These are phyloP conservation scores for Phalacrocorax brasilianus DNA, from an alignment of 2,113 vertebrate genomes.

Conservation along the genomic window DNA sequence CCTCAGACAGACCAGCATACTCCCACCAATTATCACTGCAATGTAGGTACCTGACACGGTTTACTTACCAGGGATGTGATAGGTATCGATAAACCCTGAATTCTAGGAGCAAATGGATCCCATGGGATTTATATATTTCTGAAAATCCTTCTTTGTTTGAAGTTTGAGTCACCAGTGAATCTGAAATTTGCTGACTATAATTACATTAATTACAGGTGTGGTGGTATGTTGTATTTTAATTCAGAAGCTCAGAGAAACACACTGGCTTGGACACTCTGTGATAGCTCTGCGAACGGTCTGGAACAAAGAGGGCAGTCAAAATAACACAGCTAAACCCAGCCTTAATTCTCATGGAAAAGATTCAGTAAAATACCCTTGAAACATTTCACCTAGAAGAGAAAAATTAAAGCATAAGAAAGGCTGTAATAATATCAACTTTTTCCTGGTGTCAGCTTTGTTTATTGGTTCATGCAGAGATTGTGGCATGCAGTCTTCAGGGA, in stretches of 20 bases:
- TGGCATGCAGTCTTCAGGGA: not conserved
- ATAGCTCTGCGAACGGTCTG: not conserved
- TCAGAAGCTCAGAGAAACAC: not conserved
- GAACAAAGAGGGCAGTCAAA: not conserved
- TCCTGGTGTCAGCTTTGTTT: not conserved
- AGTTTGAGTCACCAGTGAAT: not conserved
- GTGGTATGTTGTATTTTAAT: not conserved
- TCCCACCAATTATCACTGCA: slow-evolving; percentile 3
- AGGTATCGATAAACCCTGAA: not conserved
- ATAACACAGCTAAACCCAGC: not conserved
- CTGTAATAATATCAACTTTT: not conserved
- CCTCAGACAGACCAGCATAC: not conserved
- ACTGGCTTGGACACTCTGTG: not conserved
- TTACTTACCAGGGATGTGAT: not conserved
- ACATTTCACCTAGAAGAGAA: not conserved
- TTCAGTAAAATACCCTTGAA: not conserved
- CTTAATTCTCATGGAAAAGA: not conserved
- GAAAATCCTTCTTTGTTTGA: slow-evolving; percentile 12
- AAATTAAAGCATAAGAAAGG: not conserved
- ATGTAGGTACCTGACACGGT: not conserved
- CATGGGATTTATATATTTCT: not conserved
- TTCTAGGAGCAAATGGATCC: not conserved
- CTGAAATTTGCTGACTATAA: slow-evolving; percentile 17
- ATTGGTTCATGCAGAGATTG: not conserved
- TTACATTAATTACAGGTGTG: slow-evolving; percentile 1